These are phyloP conservation scores for Chalcis sispes DNA, from an alignment of 2,888 invertebrate genomes.

Conservation along the genomic window DNA sequence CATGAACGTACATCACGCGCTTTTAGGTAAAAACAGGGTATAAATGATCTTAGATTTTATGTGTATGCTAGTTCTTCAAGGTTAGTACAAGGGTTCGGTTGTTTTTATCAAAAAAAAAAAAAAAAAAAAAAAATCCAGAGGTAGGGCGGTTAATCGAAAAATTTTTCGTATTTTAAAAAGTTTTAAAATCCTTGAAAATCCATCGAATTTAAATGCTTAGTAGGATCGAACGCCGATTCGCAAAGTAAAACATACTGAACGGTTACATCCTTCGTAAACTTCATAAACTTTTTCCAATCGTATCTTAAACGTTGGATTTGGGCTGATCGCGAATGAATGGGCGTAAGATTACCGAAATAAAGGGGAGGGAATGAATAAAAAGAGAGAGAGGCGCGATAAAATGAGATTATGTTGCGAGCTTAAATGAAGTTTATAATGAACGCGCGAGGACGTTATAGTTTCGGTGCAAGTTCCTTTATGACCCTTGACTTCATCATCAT, in stretches of 20 bases:
- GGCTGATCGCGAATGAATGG: slow-evolving; percentile 17
- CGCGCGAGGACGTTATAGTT: slow-evolving; percentile 27
- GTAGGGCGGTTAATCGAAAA: neutral
- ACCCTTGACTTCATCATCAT: slow-evolving; percentile 61
- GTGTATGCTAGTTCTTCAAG: too few species aligned
- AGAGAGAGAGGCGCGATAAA: slow-evolving; percentile 38
- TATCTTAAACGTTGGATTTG: too few species aligned
- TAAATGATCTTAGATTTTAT: too few species aligned
- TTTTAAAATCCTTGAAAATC: slow-evolving; percentile 39
- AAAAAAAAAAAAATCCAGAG: too few species aligned
- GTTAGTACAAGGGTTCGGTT: too few species aligned
- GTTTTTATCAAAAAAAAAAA: too few species aligned
- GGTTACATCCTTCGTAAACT: slow-evolving; percentile 47
- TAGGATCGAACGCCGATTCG: slow-evolving; percentile 49
- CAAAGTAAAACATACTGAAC: slow-evolving; percentile 43
- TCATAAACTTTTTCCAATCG: too few species aligned
- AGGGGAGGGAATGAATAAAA: slow-evolving; percentile 29
- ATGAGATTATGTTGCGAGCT: slow-evolving; percentile 46
- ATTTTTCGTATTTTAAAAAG: slow-evolving; percentile 21
- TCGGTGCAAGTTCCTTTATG: slow-evolving; percentile 61
- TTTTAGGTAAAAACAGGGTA: too few species aligned
- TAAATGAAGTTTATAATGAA: slow-evolving; percentile 53
- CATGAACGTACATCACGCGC: too few species aligned
- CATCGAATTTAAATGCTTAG: slow-evolving; percentile 25
- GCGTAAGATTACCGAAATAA: neutral